Evolutionary conservation across 2,888 invertebrate species (phyloP).

Genomic region (Tetrapedia diversipes): DNA sequence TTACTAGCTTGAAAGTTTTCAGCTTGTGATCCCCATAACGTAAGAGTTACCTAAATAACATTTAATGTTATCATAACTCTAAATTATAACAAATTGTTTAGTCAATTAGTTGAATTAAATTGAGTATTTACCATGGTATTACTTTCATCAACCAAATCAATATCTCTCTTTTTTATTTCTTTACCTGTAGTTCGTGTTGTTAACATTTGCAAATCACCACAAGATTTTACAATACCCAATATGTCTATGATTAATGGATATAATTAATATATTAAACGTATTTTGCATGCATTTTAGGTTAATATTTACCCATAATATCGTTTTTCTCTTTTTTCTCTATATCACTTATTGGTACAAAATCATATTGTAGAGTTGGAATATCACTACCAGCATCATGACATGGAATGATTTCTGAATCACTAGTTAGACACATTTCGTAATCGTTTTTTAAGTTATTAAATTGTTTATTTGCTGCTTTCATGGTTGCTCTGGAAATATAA

Average conservation of each 20-base stretch:
- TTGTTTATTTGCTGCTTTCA: conserved; percentile 98
- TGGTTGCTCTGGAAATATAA: conserved; percentile 91
- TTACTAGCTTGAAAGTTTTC: conserved; percentile 90
- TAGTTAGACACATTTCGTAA: conserved; percentile 96
- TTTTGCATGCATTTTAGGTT: neutral
- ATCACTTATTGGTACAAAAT: conserved; percentile 85
- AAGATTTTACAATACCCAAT: conserved; percentile 92
- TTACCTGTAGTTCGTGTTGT: conserved; percentile 89
- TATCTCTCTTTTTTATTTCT: conserved; percentile 94
- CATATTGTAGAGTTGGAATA: conserved; percentile 88
- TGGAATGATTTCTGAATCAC: conserved; percentile 87
- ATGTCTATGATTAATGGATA: conserved; percentile 86
- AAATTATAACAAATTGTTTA: neutral
- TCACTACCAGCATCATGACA: conserved; percentile 83
- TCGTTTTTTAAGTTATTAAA: conserved; percentile 93
- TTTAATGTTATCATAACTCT: neutral
- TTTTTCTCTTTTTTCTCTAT: conserved; percentile 88
- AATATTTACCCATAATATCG: conserved; percentile 86
- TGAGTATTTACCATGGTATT: conserved; percentile 86
- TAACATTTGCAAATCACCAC: conserved; percentile 89
- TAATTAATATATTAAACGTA: neutral
- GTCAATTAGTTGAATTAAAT: neutral
- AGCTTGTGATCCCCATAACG: conserved; percentile 96
- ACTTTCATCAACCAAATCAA: conserved; percentile 93
- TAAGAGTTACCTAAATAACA: conserved; percentile 83